Base-by-base conservation (phyloP, 2,797 vertebrate genomes). In the Taeniopygia guttata region DNA sequence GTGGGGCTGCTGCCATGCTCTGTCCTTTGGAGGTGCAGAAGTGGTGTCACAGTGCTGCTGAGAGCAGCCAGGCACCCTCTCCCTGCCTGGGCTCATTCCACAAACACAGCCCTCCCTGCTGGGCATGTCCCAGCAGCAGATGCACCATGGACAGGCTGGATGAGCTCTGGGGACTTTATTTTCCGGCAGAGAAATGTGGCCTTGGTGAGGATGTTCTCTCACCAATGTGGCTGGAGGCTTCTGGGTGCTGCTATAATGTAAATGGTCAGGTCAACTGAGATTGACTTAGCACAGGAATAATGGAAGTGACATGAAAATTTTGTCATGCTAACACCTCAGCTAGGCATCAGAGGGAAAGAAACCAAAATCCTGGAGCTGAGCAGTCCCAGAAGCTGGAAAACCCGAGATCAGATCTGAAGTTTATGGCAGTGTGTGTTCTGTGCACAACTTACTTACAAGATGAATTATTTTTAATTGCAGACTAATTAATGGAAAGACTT, bases 391-490 rank as follows among this genome's bases (percentile, higher is more conserved):
- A 77, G 36, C 40, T 77, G 49, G 23, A 63, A 40, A 80, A 80
- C 52, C 34, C 90, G 55, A 74, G 91, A n/a, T 79, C 77, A 77
- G 74, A 89, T 72, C 77, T 89, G 66, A 94, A 90, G 90, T 72
- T 87, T 77, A 38, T 64, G 56, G 60, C 64, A 88, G 22, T 48
- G 43, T 74, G 79, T 11, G 18, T 54, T 93, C 40, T 82, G 49
- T 64, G 85, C 49, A 84, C 51, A 84, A 36, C 32, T 90, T 70
- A 89, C 45, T 92, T 87, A 62, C 19, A 77, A 72, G 60, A 72
- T 72, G 32, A 87, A 80, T 94, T 93, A 6, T 77, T 96, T 90
- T 84, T 84, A 91, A 94, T 91, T 94, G 78, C 46, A 91, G 74
- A 34, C 12, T 80, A 94, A 81, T 94, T 93, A 32, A 82, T 75